Percentiles rank a stretch among this genome's conserved stretches.
These are phyloP conservation scores for Coenonympha arcania DNA, from an alignment of 2,888 invertebrate species.

Conservation along the genomic window DNA sequence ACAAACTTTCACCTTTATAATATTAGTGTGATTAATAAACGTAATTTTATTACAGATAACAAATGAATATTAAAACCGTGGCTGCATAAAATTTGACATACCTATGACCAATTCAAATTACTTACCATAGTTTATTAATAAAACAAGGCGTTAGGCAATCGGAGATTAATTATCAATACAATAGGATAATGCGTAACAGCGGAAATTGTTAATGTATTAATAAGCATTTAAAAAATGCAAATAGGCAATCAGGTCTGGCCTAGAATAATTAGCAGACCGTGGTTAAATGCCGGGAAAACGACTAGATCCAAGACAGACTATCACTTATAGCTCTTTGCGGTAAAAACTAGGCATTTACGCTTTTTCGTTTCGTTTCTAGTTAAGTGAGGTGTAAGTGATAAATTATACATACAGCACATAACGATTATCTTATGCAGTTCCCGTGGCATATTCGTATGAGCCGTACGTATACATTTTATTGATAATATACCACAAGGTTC, in stretches of 20 bases:
- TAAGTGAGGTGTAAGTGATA: constrained; percentile 22
- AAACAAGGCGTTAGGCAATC: no score
- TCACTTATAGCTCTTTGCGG: neutral
- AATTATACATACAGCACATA: constrained; percentile 31
- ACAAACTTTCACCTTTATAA: no score
- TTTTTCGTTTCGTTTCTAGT: constrained; percentile 9
- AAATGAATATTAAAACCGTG: no score
- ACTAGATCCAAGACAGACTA: neutral
- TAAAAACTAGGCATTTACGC: neutral
- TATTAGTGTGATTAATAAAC: no score
- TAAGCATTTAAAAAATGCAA: neutral
- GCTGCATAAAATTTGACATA: no score
- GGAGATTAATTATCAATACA: no score
- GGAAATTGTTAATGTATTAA: neutral
- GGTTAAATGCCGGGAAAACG: neutral
- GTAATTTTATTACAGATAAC: no score
- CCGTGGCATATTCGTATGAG: constrained; percentile 43
- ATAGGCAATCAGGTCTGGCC: neutral
- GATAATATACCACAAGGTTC: constrained; percentile 51
- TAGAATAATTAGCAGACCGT: neutral
- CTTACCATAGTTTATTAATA: no score
- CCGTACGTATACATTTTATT: constrained; percentile 49
- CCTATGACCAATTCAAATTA: no score
- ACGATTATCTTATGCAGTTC: constrained; percentile 33
- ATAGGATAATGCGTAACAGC: no score